Conservation (phyloP, 2,113 vertebrate genomes). For the Halcyon malimbica region DNA sequence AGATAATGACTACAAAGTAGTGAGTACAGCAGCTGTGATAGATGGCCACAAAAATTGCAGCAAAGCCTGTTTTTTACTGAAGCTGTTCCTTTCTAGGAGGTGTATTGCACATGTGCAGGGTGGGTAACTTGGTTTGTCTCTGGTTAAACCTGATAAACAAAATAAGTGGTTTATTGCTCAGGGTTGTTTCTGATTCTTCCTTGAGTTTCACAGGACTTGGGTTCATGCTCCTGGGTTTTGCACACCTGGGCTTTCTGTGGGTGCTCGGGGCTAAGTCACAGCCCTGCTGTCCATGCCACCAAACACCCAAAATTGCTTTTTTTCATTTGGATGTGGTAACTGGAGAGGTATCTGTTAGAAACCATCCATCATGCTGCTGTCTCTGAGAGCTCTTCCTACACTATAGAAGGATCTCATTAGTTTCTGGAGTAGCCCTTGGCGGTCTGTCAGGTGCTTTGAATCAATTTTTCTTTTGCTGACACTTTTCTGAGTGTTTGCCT, state of each 20-base stretch:
- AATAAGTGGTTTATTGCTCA: background rate
- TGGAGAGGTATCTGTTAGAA: background rate
- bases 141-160: background rate
- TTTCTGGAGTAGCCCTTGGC: slow-evolving; percentile 1
- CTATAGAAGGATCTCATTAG: background rate
- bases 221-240: background rate
- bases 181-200: background rate
- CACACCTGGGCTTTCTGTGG: background rate
- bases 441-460: background rate
- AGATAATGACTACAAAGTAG: background rate
- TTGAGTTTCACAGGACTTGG: background rate
- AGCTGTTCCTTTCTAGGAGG: background rate
- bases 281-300: background rate
- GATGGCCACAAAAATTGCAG: background rate
- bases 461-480: slow-evolving; percentile 1
- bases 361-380: background rate
- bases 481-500: background rate
- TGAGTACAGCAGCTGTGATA: background rate
- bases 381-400: background rate
- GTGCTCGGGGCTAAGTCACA: background rate
- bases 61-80: background rate
- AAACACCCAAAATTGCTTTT: background rate
- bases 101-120: background rate
- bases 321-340: background rate
- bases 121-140: background rate